These are phyloP conservation scores for Turnix velox DNA, from an alignment of 2,113 vertebrate species.

Conservation along the genomic window DNA sequence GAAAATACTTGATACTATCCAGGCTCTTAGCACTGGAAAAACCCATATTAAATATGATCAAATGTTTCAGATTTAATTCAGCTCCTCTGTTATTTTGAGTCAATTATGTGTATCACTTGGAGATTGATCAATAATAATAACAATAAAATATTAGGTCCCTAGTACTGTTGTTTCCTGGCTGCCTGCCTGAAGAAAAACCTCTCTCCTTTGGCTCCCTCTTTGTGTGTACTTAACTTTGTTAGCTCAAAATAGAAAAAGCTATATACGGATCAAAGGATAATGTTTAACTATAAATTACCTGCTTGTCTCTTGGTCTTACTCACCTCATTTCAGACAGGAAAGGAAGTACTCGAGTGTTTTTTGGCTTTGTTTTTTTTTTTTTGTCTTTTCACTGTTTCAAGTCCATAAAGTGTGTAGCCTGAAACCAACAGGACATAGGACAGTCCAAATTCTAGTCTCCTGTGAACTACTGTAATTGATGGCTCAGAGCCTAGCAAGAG, in stretches of 20 bases:
- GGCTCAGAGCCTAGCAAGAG: not conserved
- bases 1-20: not conserved
- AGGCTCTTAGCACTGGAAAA: not conserved
- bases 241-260: slow-evolving; percentile 43
- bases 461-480: not conserved
- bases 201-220: slow-evolving; percentile 1
- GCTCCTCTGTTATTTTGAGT: slow-evolving; percentile 42
- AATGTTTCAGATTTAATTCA: slow-evolving; percentile 35
- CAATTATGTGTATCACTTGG: slow-evolving; percentile 36
- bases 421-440: not conserved
- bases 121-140: slow-evolving; percentile 25
- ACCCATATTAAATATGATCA: not conserved
- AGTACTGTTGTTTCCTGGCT: slow-evolving; percentile 14
- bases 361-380: too few relatives aligned
- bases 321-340: not conserved
- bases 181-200: slow-evolving; percentile 1
- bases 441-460: not conserved
- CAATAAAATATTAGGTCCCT: slow-evolving; percentile 9
- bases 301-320: not conserved
- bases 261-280: slow-evolving; percentile 58
- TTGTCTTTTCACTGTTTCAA: not conserved
- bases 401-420: not conserved
- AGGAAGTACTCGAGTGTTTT: not conserved
- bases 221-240: slow-evolving; percentile 44
- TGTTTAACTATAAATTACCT: slow-evolving; percentile 53